phyloP scores from a whole-genome alignment of 2,797 vertebrate species.

The Sebastiscus tertius region DNA sequence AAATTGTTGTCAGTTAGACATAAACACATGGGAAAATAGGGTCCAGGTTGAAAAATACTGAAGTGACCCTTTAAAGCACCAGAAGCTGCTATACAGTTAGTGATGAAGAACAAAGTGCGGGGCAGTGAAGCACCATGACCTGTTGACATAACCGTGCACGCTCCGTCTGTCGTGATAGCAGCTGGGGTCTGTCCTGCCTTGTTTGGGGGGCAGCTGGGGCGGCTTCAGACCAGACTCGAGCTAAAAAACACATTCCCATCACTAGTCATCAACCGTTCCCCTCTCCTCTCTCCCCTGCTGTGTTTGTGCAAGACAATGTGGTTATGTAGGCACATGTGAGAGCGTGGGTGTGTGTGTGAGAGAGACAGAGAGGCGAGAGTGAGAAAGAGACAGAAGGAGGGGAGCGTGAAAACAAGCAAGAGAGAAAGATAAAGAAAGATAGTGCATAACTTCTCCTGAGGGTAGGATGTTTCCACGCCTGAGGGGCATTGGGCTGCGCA shows the following conservation, averaged over 20 bases:
- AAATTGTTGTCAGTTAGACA: not conserved
- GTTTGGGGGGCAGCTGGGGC: slow-evolving; percentile 41
- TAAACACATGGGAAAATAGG: not conserved
- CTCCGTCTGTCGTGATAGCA: slow-evolving; percentile 27
- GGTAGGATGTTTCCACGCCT: not conserved
- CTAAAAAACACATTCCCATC: slow-evolving; percentile 44
- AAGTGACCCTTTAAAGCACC: not conserved
- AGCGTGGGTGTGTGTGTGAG: slow-evolving; percentile 23
- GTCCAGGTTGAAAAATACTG: not conserved
- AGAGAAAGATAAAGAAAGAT: slow-evolving; percentile 28
- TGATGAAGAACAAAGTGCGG: slow-evolving; percentile 30
- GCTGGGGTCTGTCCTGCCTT: slow-evolving; percentile 42
- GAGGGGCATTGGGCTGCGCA: not conserved
- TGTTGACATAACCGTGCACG: slow-evolving; percentile 34
- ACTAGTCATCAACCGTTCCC: slow-evolving; percentile 29
- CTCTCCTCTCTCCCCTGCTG: slow-evolving; percentile 11
- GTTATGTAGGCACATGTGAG: slow-evolving; percentile 42
- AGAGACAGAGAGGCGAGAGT: slow-evolving; percentile 3
- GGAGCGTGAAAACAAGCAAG: not conserved
- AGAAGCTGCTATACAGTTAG: slow-evolving; percentile 1
- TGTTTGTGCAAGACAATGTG: slow-evolving; percentile 55
- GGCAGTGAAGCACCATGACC: slow-evolving; percentile 30
- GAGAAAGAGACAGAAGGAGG: slow-evolving; percentile 20
- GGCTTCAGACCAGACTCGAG: slow-evolving; percentile 41
- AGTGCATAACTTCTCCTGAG: not conserved